phyloP scores from a whole-genome alignment of 2,797 vertebrate species.

The Epinephelus coioides region DNA sequence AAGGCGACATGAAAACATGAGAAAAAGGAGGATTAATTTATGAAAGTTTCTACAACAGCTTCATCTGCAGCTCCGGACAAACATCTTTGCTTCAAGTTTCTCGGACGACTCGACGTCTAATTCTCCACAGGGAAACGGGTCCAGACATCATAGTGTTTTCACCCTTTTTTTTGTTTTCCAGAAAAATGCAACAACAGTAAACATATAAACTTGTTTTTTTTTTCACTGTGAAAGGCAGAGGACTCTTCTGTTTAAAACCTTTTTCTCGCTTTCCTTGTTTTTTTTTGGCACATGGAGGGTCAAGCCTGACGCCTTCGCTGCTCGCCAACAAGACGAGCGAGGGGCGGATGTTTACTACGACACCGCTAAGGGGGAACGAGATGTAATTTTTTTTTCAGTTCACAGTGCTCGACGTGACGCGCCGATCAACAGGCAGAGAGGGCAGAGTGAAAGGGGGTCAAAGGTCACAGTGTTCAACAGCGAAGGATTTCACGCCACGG shows the following conservation, averaged over 20 bases:
- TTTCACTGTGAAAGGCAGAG: conserved; percentile 65
- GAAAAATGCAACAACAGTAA: conserved; percentile 64
- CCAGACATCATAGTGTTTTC: conserved; percentile 27
- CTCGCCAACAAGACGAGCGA: conserved; percentile 25
- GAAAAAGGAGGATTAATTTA: background rate
- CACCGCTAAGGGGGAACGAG: conserved; percentile 6
- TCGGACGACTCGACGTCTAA: background rate
- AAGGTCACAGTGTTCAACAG: conserved; percentile 81
- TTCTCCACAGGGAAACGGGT: conserved; percentile 51
- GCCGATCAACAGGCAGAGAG: conserved; percentile 46
- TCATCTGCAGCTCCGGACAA: conserved; percentile 29
- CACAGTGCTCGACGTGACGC: conserved; percentile 72
- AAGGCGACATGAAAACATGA: background rate
- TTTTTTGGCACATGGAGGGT: conserved; percentile 79
- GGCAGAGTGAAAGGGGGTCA: conserved; percentile 50
- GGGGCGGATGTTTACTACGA: conserved; percentile 33
- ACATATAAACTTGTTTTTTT: conserved; percentile 60
- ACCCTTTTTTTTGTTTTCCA: conserved; percentile 44
- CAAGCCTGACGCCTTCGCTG: conserved; percentile 32
- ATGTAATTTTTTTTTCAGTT: conserved; percentile 22
- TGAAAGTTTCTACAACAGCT: conserved; percentile 47
- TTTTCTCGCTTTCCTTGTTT: conserved; percentile 29
- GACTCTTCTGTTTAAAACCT: conserved; percentile 29
- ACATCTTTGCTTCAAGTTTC: conserved; percentile 51
- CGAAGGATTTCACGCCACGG: conserved; percentile 38